These are phyloP conservation scores for Rhombomys opimus DNA, from an alignment of 2,113 vertebrate genomes.

Conservation along the genomic window DNA sequence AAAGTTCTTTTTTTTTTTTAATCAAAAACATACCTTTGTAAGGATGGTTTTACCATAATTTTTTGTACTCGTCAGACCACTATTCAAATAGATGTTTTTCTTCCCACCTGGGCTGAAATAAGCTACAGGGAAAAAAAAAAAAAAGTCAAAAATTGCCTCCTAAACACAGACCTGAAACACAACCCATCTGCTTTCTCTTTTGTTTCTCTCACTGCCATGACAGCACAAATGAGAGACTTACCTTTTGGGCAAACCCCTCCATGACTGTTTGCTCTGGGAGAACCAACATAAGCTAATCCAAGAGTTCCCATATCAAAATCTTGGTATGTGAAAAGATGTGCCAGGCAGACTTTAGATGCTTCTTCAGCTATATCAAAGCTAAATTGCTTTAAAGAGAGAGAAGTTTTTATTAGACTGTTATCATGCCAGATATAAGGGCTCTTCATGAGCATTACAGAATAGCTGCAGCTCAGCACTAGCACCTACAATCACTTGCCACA, in stretches of 20 bases:
- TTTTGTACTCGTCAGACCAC: constrained; percentile 98
- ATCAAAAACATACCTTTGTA: constrained; percentile 92
- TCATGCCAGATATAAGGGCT: neutral
- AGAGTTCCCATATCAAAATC: constrained; percentile 98
- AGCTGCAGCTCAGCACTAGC: neutral
- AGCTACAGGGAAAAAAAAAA: constrained; percentile 86
- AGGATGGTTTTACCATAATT: constrained; percentile 99
- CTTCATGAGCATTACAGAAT: neutral
- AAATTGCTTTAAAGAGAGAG: constrained; percentile 92
- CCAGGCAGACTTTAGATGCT: constrained; percentile 95
- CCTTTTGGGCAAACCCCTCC: constrained; percentile 97
- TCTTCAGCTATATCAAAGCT: constrained; percentile 96
- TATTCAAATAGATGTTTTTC: constrained; percentile 96
- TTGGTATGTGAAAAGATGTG: constrained; percentile 98
- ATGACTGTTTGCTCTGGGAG: constrained; percentile 92
- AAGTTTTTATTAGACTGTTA: neutral
- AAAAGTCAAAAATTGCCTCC: constrained; percentile 26
- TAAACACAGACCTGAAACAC: neutral
- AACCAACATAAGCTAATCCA: constrained; percentile 97
- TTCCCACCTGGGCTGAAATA: constrained; percentile 90
- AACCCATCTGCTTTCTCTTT: neutral
- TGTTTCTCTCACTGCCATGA: neutral
- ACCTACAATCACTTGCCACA: rapidly evolving
- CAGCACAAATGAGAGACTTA: constrained; percentile 78
- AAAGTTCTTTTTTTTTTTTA: neutral